Percentiles rank a stretch among this genome's conserved stretches.
Conservation (phyloP, 2,797 vertebrate species). For the Agapornis canus region DNA sequence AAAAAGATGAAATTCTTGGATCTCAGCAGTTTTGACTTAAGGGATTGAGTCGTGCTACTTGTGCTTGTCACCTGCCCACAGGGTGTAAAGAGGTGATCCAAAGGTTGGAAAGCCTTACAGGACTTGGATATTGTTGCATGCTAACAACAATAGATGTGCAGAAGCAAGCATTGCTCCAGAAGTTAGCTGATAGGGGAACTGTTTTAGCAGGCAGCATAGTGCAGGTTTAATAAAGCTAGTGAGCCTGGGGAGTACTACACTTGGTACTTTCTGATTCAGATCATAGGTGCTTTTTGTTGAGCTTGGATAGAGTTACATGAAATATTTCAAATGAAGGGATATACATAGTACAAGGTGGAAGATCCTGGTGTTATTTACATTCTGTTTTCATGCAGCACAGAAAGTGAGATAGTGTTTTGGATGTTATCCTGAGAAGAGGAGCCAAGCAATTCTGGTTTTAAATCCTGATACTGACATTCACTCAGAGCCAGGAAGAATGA, state of each 20-base stretch:
- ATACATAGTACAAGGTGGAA: constrained; percentile 20
- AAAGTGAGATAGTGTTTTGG: constrained; percentile 22
- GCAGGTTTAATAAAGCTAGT: background rate
- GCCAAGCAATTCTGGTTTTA: constrained; percentile 31
- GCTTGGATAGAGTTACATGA: background rate
- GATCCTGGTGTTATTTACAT: constrained; percentile 54
- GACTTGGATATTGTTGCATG: constrained; percentile 41
- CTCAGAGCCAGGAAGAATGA: background rate
- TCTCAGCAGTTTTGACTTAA: constrained; percentile 26
- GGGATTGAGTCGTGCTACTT: constrained; percentile 25
- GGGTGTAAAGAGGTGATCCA: constrained; percentile 16
- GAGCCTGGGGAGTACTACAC: background rate
- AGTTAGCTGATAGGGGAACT: background rate
- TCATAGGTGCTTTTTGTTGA: background rate
- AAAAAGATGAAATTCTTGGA: background rate
- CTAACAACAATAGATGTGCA: constrained; percentile 14
- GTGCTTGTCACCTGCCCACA: constrained; percentile 33
- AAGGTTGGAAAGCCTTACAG: constrained; percentile 35
- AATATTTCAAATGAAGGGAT: constrained; percentile 26
- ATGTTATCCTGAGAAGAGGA: background rate
- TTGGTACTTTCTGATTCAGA: background rate
- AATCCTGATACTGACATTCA: background rate
- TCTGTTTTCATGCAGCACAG: constrained; percentile 18
- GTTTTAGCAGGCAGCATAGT: constrained; percentile 39
- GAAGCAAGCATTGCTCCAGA: constrained; percentile 40